Conservation (phyloP, 2,113 vertebrate species). For the Eonycteris spelaea region DNA sequence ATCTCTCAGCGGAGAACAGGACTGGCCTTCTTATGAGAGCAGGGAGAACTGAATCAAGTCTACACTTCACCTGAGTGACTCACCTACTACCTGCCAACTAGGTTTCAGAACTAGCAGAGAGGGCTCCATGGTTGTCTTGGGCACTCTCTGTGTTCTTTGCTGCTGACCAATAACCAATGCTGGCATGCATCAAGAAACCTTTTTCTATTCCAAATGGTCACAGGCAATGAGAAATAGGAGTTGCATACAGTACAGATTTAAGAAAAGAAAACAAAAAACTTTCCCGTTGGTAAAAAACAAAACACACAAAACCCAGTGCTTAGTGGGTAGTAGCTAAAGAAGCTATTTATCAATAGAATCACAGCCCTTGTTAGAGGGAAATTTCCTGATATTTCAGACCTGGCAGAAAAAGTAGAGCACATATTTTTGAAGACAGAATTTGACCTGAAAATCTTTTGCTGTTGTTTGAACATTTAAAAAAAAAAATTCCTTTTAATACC, state of each 20-base stretch:
- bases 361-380: constrained; percentile 64
- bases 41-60: neutral
- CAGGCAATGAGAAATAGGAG: constrained; percentile 26
- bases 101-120: neutral
- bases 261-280: neutral
- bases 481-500: constrained; percentile 31
- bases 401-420: constrained; percentile 53
- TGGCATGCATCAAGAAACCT: neutral
- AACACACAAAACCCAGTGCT: neutral
- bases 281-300: constrained; percentile 31
- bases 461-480: constrained; percentile 28
- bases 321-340: constrained; percentile 27
- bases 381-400: constrained; percentile 53
- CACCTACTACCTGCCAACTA: neutral
- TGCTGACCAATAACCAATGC: neutral
- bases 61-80: neutral
- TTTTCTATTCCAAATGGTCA: constrained; percentile 29
- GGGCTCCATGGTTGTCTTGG: neutral
- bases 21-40: neutral
- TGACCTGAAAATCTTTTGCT: constrained; percentile 58
- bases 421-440: constrained; percentile 53
- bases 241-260: constrained; percentile 52
- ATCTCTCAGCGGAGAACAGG: neutral
- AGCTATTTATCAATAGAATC: constrained; percentile 40
- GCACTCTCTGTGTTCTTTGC: neutral